phyloP scores from a whole-genome alignment of 2,113 vertebrate species.

The Phaetusa simplex region DNA sequence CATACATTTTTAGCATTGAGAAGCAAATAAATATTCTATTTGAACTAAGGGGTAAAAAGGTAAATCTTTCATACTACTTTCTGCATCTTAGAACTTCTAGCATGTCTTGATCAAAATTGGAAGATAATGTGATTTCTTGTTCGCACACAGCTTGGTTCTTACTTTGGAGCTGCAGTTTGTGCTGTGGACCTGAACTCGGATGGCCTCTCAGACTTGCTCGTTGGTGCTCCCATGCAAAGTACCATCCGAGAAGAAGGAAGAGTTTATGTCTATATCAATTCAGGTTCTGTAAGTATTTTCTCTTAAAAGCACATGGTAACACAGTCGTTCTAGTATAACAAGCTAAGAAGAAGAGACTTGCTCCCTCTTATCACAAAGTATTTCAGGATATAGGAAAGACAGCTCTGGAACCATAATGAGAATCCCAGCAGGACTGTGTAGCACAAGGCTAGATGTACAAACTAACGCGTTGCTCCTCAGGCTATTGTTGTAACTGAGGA shows the following conservation, averaged over 20 bases:
- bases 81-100: background rate
- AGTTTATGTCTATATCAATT: slow-evolving; percentile 93
- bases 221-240: slow-evolving; percentile 92
- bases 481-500: background rate
- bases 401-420: background rate
- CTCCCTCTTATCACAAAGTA: background rate
- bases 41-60: slow-evolving; percentile 84
- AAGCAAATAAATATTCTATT: slow-evolving; percentile 74
- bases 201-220: slow-evolving; percentile 91
- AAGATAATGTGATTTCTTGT: background rate
- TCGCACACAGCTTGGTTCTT: slow-evolving; percentile 86
- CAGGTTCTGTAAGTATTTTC: slow-evolving; percentile 81
- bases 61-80: slow-evolving; percentile 41
- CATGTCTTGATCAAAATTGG: background rate
- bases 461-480: accelerated
- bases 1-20: slow-evolving; percentile 82
- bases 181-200: slow-evolving; percentile 91
- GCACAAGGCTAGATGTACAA: background rate
- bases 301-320: background rate
- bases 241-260: slow-evolving; percentile 89
- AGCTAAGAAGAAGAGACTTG: background rate
- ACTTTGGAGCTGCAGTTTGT: slow-evolving; percentile 91
- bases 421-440: background rate
- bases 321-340: background rate
- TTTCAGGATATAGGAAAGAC: background rate